Evolutionary conservation across 2,113 vertebrate species (phyloP), one percentile per base, ranked within the genome.

Genomic region (Callopanchax toddi): DNA sequence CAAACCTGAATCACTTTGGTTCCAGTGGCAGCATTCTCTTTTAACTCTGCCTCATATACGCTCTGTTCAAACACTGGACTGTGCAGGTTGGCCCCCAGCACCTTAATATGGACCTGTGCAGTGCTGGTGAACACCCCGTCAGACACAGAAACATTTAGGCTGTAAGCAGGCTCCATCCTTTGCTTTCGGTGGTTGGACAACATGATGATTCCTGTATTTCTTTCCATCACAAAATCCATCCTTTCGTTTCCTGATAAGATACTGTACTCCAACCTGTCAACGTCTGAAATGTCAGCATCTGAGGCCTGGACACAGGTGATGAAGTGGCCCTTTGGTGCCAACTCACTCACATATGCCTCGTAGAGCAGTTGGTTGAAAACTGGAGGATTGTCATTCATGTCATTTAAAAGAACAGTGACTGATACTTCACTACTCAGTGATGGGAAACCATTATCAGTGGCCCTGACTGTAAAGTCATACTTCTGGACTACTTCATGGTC

Each of bases 291-390:
- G 82, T 99, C 97, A 0, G 95, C 96, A 71, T 99, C 97, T 0
- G 94, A 98, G 18, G 96, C 97, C 85, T 98, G 96, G 22, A 99
- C 92, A 0, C 96, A 97, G 39, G 97, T 98, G 29, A 99, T 94
- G 86, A 98, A 98, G 87, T 99, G 96, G 44, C 95, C 96, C 12
- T 92, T 92, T 20, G 96, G 94, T 15, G 96, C 97, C 57, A 99
- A 84, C 78, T 99, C 97, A 1, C 95, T 97, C 32, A 99, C 94
- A 1, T 96, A 96, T 0, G 96, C 95, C 82, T 99, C 96, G 44
- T 99, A 99, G 53, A 99, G 95, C 53, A 98, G 87, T 82, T 98
- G 97, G 85, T 96, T 96, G 76, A 99, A 99, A 63, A 95, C 69
- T 0, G 97, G 97, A 74, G 97, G 93, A 54, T 98, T 99, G 86